A percentile compares a stretch with the other conserved stretches of the same genome.
Conservation (phyloP, 2,113 vertebrate species). For the Hyla sarda region DNA sequence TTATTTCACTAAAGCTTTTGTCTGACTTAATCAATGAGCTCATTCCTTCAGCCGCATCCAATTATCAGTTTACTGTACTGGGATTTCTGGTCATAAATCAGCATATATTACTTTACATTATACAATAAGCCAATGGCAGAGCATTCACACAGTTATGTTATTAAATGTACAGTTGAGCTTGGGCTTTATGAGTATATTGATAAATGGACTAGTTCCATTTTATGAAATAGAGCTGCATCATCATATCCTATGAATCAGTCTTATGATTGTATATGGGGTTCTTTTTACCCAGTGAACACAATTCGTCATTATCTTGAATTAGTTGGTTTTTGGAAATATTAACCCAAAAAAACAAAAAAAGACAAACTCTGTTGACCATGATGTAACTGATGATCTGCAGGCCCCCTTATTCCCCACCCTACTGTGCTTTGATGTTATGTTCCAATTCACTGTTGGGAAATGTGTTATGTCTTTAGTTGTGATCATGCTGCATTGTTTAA, state of each 20-base stretch:
- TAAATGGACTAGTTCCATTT: neutral
- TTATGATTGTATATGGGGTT: neutral
- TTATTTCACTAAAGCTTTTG: constrained; percentile 88
- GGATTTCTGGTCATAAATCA: constrained; percentile 88
- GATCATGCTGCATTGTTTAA: too few species aligned
- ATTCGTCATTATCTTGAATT: neutral
- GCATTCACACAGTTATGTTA: constrained; percentile 65
- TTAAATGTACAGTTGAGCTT: constrained; percentile 20
- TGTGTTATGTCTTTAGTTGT: too few species aligned
- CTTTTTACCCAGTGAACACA: neutral
- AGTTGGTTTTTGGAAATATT: neutral
- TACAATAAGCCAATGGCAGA: constrained; percentile 77
- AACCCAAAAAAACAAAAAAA: neutral
- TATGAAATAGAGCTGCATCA: neutral
- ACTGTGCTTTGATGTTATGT: too few species aligned
- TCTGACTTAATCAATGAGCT: constrained; percentile 95
- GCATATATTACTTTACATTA: constrained; percentile 85
- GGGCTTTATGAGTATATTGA: neutral
- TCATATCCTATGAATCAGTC: neutral
- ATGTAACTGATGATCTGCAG: too few species aligned
- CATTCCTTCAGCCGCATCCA: constrained; percentile 98
- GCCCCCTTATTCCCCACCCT: too few species aligned
- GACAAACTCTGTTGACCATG: too few species aligned
- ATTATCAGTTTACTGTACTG: constrained; percentile 94
- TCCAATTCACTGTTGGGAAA: too few species aligned